phyloP scores from a whole-genome alignment of 2,113 vertebrate species.

The Saiga tatarica region DNA sequence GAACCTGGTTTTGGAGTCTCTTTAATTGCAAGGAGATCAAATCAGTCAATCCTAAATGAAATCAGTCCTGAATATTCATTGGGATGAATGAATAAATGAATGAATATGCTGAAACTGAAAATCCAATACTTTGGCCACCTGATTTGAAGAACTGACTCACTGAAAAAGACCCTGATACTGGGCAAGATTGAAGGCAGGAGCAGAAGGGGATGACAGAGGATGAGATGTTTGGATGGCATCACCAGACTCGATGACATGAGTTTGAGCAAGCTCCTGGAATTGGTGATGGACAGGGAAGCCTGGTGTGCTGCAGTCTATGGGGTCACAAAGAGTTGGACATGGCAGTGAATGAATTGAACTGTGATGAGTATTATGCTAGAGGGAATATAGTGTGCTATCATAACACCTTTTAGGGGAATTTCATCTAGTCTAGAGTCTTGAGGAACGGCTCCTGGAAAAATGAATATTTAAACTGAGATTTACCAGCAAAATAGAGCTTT shows the following conservation, averaged over 20 bases:
- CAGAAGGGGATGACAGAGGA: background rate
- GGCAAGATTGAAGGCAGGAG: background rate
- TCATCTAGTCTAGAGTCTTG: background rate
- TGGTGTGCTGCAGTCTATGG: background rate
- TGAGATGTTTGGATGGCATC: background rate
- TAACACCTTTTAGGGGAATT: background rate
- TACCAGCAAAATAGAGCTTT: background rate
- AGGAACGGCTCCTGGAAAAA: background rate
- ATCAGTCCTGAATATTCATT: background rate
- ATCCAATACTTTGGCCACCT: background rate
- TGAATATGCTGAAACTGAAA: background rate
- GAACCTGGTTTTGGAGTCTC: background rate
- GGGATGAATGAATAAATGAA: background rate
- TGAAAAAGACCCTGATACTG: background rate
- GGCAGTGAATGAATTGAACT: background rate
- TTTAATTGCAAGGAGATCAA: background rate
- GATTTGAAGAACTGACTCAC: background rate
- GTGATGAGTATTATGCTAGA: too few species aligned
- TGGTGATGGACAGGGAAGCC: background rate
- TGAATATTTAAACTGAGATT: background rate
- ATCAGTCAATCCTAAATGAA: background rate
- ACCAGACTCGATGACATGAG: background rate
- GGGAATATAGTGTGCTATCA: background rate
- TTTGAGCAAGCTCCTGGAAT: background rate
- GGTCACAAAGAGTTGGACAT: background rate